Base-by-base conservation (phyloP, 2,113 vertebrate genomes). In the Heptranchias perlo region DNA sequence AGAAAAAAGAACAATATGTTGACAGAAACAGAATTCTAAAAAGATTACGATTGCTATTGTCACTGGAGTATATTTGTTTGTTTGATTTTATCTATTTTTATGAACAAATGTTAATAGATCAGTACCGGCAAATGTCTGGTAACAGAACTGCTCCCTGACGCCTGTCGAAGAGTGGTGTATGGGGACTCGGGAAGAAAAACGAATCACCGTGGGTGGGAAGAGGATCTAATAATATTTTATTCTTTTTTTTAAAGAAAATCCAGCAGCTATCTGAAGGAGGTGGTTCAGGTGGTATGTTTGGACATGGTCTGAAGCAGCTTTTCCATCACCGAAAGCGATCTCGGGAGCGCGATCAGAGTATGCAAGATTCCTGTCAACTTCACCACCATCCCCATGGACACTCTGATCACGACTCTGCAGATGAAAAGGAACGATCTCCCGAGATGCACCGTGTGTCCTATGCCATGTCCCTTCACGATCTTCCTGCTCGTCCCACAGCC, bases 391-490 rank as follows among this genome's bases (percentile, higher is more conserved):
- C 96, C 3, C 97, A 97, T 91, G 98, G 97, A 82, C 52, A 96
- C 54, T 98, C 98, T 0, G 98, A 98, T 96, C 98, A 98, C 82
- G 98, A 98, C 31, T 98, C 98, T 93, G 97, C 98, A 0, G 98
- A 98, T 0, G 98, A 98, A 97, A 98, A 98, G 96, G 98, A 98
- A 96, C 96, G 98, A 0, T 98, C 98, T 0, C 98, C 98, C 0
- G 98, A 98, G 97, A 98, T 98, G 98, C 98, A 98, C 97, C 98
- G 98, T 0, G 98, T 98, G 94, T 98, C 98, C 96, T 98, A 98
- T 0, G 98, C 98, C 96, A 84, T 98, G 97, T 98, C 98, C 96
- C 97, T 98, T 96, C 98, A 98, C 16, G 98, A 98, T 96, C 97
- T 98, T 31, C 98, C 98, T 0, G 98, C 97, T 0, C 97, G 98